Evolutionary conservation across 2,797 vertebrate genomes (phyloP).

Genomic region (Leptoclinus maculatus): DNA sequence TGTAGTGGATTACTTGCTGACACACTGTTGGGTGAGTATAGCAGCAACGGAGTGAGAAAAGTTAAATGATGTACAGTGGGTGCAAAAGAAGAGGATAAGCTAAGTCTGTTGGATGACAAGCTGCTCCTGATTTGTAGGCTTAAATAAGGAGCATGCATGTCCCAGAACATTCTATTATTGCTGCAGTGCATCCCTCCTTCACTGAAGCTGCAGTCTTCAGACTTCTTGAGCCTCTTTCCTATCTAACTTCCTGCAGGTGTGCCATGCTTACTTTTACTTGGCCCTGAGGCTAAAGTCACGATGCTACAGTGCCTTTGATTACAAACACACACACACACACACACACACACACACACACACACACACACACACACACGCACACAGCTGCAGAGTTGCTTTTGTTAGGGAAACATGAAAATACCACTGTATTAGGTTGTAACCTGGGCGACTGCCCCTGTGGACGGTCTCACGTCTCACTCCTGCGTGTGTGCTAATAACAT

Average conservation of each 20-base stretch:
- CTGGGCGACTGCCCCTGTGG: conserved; percentile 45
- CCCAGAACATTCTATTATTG: neutral
- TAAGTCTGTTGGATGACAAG: conserved; percentile 6
- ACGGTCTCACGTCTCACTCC: conserved; percentile 40
- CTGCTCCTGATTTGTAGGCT: neutral
- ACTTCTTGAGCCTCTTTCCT: conserved; percentile 36
- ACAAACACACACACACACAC: conserved; percentile 14
- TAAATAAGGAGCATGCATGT: neutral
- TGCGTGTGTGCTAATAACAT: conserved; percentile 34
- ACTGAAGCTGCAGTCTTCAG: conserved; percentile 19
- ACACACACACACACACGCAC: conserved; percentile 7
- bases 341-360: conserved; percentile 29
- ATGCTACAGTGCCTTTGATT: conserved; percentile 49
- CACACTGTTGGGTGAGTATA: neutral
- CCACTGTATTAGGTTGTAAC: conserved; percentile 62
- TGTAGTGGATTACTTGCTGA: conserved; percentile 11
- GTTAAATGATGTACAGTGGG: neutral
- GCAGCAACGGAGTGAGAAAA: neutral
- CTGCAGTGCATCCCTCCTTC: conserved; percentile 2
- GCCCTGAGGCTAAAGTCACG: conserved; percentile 51
- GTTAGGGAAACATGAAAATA: conserved; percentile 66
- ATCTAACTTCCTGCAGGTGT: conserved; percentile 60
- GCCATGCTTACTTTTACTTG: conserved; percentile 55
- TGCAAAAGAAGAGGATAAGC: neutral
- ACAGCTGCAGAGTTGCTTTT: conserved; percentile 65